phyloP scores from a whole-genome alignment of 1,140 invertebrate genomes.

The Sycophila sp. region DNA sequence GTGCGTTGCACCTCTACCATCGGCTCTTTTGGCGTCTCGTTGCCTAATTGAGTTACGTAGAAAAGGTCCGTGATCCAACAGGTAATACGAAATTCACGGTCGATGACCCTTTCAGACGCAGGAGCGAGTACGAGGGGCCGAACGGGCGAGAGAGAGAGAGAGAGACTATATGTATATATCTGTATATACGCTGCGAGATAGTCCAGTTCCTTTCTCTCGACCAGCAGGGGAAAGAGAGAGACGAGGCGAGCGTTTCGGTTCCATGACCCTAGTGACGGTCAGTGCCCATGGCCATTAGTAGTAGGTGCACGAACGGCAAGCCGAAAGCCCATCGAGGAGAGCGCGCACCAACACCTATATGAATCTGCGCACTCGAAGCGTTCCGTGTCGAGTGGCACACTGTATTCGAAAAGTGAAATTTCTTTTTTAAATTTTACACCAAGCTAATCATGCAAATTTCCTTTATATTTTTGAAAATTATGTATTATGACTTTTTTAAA shows the following conservation, averaged over 20 bases:
- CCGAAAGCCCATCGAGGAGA: neutral
- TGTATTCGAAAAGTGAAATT: neutral
- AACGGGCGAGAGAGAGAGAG: neutral
- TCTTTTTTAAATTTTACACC: too few species aligned
- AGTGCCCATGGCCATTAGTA: slow-evolving; percentile 42
- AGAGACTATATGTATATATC: neutral
- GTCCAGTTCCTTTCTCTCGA: slow-evolving; percentile 52
- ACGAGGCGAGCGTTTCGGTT: slow-evolving; percentile 40
- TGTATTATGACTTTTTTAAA: too few species aligned
- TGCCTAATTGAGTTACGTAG: slow-evolving; percentile 18
- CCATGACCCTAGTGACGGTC: slow-evolving; percentile 48
- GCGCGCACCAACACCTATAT: too few species aligned
- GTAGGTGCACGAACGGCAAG: neutral
- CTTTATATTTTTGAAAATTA: too few species aligned
- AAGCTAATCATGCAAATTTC: too few species aligned
- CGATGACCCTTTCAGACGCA: slow-evolving; percentile 46
- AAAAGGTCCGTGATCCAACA: slow-evolving; percentile 22
- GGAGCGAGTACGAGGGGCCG: slow-evolving; percentile 25
- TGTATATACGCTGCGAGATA: slow-evolving; percentile 8
- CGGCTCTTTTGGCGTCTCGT: neutral
- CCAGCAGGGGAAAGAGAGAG: slow-evolving; percentile 15
- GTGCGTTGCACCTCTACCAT: too few species aligned
- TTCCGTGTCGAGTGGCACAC: neutral
- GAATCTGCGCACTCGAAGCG: too few species aligned
- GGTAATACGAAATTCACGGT: slow-evolving; percentile 50